Base-by-base conservation (phyloP, 1,140 invertebrate species). In the Cherax destructor region DNA sequence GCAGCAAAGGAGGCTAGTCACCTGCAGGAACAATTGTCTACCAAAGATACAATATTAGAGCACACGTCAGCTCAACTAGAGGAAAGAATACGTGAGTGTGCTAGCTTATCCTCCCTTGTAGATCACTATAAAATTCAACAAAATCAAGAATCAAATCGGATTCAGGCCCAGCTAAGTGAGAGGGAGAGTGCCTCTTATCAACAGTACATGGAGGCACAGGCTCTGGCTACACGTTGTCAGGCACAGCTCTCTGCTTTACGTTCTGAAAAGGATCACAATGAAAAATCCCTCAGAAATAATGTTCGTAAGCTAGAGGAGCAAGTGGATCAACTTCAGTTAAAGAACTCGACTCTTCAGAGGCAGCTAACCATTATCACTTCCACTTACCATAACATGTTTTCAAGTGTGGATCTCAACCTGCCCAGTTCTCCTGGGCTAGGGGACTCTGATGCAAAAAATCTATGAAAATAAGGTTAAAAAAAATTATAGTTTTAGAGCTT, bases 41-140 rank as follows among this genome's bases (percentile, higher is more conserved):
- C 89, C 52, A 91, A 91, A 41, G 83, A 91, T 86, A 80, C 80
- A 50, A 56, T 91, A 49, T 61, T 91, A 56, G 89, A 91, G 41
- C 89, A 85, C 47, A 91, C 89, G 6, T 91, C 89, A 6, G 74
- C 81, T 11, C 89, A 91, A 11, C 61, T 91, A 16, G 89, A 91
- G 41, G 89, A 91, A 41, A 85, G 89, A 52, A 91, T 91, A 11
- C 81, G 89, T 3, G 89, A 91, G n/a, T 91, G 89, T 80, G 89
- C 83, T 30, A 61, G 83, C 18, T 79, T 85, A 61, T 85, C 83
- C n/a, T 78, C 89, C 16, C 89, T 72, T 18, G 41, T 78, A 30
- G 89, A 91, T 0, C 81, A 76, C 16, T 77, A 85, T 21, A 91
- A 52, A 77, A 50, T 79, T 13, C 69, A 86, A 59, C 83, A 76